A percentile compares a stretch with the other conserved stretches of the same genome.
phyloP scores from a whole-genome alignment of 2,797 vertebrate species.

The Gephyroberyx darwinii region DNA sequence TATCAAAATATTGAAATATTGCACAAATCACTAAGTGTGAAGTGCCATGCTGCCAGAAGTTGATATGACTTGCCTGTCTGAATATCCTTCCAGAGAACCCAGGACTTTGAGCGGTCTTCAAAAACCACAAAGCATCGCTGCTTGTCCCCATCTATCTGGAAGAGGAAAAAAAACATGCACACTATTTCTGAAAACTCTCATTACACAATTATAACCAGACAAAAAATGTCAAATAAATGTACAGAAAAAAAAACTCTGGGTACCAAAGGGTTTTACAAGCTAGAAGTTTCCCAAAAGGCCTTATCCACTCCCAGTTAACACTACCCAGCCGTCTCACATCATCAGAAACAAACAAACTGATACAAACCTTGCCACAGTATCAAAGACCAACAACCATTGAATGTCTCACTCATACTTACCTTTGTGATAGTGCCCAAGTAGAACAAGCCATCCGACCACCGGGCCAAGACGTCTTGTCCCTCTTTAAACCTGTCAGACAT shows the following conservation, averaged over 20 bases:
- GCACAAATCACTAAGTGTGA: background rate
- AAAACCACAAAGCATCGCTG: conserved; percentile 97
- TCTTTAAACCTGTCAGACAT: conserved; percentile 94
- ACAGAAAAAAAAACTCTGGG: background rate
- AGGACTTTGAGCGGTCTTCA: conserved; percentile 98
- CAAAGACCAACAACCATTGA: background rate
- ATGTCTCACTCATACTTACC: conserved; percentile 76
- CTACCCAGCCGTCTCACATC: background rate
- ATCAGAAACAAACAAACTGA: background rate
- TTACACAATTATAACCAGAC: background rate
- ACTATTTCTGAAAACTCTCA: background rate
- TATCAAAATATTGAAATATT: background rate
- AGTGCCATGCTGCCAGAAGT: background rate
- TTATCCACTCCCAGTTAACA: background rate
- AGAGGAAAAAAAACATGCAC: conserved; percentile 7
- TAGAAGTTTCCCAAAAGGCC: background rate
- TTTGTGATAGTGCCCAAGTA: conserved; percentile 99
- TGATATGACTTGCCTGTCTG: conserved; percentile 88
- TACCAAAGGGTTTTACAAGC: background rate
- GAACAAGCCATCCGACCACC: conserved; percentile 99
- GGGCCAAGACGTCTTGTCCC: conserved; percentile 98
- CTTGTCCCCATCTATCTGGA: conserved; percentile 95
- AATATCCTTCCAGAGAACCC: conserved; percentile 99
- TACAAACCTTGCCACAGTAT: background rate
- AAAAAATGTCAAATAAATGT: background rate